phyloP scores from a whole-genome alignment of 2,797 vertebrate species.

The Eulemur mongoz region DNA sequence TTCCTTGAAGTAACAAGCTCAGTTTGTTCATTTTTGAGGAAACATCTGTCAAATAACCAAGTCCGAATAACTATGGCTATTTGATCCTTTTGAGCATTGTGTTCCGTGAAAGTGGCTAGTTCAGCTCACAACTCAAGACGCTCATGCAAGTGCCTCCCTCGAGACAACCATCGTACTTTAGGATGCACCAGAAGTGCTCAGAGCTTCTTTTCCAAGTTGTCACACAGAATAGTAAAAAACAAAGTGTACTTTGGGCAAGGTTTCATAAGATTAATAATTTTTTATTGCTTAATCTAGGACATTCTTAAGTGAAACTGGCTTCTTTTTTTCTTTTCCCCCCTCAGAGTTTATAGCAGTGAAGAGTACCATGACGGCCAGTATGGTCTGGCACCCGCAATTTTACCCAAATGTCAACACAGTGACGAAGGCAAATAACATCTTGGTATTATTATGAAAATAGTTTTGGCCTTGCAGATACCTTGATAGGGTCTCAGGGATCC shows the following conservation, averaged over 20 bases:
- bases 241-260: neutral
- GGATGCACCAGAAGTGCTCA: neutral
- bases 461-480: neutral
- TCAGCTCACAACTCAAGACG: neutral
- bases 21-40: slow-evolving; percentile 40
- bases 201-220: neutral
- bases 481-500: neutral
- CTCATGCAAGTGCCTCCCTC: neutral
- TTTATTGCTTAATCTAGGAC: neutral
- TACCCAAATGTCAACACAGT: neutral
- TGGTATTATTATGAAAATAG: neutral
- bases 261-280: slow-evolving; percentile 41
- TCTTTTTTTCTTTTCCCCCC: neutral
- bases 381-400: neutral
- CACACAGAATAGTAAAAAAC: neutral
- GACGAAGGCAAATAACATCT: slow-evolving; percentile 32
- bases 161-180: neutral
- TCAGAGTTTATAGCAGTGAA: neutral
- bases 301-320: neutral
- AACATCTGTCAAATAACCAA: neutral
- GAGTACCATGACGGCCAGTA: neutral
- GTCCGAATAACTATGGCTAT: neutral
- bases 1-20: neutral
- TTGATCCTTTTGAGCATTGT: neutral
- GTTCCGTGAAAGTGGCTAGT: neutral